These are phyloP conservation scores for Julus scanicus DNA, from an alignment of 2,888 invertebrate species.

Conservation along the genomic window DNA sequence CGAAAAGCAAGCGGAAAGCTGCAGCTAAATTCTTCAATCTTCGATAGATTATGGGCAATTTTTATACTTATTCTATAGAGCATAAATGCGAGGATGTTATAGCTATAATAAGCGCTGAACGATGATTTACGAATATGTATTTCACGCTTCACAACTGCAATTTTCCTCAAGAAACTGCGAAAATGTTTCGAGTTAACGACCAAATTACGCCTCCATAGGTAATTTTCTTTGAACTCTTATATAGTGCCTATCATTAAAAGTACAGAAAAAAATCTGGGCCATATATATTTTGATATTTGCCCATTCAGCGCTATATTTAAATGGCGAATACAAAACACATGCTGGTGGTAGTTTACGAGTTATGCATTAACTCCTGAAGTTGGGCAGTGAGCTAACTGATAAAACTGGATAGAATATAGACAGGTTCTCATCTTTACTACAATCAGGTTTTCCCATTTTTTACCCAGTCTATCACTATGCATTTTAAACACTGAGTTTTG, in stretches of 20 bases:
- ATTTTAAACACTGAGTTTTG: no score
- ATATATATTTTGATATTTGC: slow-evolving; percentile 34
- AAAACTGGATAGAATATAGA: background rate
- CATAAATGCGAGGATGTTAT: slow-evolving; percentile 43
- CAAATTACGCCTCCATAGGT: slow-evolving; percentile 39
- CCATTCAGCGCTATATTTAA: slow-evolving; percentile 40
- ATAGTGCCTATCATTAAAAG: slow-evolving; percentile 22
- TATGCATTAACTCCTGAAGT: background rate
- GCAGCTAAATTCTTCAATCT: slow-evolving; percentile 25
- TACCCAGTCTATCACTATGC: no score
- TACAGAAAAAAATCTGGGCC: slow-evolving; percentile 38
- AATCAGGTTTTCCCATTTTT: no score
- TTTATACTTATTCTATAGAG: slow-evolving; percentile 41
- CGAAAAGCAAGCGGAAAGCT: slow-evolving; percentile 22
- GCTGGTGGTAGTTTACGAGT: background rate
- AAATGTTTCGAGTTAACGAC: slow-evolving; percentile 35
- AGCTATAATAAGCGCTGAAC: slow-evolving; percentile 45
- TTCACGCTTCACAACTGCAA: slow-evolving; percentile 43
- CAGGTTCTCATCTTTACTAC: no score
- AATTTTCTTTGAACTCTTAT: slow-evolving; percentile 14
- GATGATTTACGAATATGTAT: slow-evolving; percentile 47
- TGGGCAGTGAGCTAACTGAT: background rate
- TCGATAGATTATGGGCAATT: slow-evolving; percentile 41
- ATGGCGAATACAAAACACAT: slow-evolving; percentile 34
- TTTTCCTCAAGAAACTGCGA: slow-evolving; percentile 32